Evolutionary conservation across 92 coral and sea anemone genomes (phyloP), one percentile per base, ranked within the genome.

Genomic region (Bergia puertoricense): DNA sequence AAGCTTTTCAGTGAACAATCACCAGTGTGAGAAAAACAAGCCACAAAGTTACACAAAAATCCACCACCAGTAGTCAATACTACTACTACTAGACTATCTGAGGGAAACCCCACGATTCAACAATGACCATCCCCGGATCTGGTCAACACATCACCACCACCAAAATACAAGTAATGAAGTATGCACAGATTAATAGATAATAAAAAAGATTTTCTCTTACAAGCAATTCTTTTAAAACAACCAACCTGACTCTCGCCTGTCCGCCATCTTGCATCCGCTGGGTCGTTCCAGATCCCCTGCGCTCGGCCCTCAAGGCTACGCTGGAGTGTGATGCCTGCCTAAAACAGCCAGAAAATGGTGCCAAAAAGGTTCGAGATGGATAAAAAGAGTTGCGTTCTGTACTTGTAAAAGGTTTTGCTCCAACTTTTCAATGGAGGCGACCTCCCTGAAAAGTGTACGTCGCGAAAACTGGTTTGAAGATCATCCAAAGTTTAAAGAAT

Each of bases 391-490:
- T 16, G 0, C 6, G 30, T 39, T 5, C 2, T 9, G 2, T 15
- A 4, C 9, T 11, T 4, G 22, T 11, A 22, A 79, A 74, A 86
- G 88, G 85, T 65, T 86, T 77, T 71, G 43, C 72, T 11, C 38
- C 38, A 14, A 9, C n/a, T 22, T 20, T 23, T 2, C 44, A 40
- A 80, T 77, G 83, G 85, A 78, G 80, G 11, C n/a, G 43, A 48
- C 86, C 13, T 39, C 40, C 20, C 81, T 41, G 41, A 14, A 30
- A 14, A 88, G 81, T 68, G 89, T 90, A 38, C 86, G 66, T 74
- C 90, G 99, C 59, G 90, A 90, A 75, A 94, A 94, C 91, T 97
- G 99, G 99, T 91, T 97, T 8, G 98, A 97, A 85, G 90, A 88
- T 30, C 99, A 97, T 81, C 98, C 99, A 16, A 91, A 92, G 88